Conservation (phyloP, 2,888 invertebrate genomes). For the Epinotia bilunana region DNA sequence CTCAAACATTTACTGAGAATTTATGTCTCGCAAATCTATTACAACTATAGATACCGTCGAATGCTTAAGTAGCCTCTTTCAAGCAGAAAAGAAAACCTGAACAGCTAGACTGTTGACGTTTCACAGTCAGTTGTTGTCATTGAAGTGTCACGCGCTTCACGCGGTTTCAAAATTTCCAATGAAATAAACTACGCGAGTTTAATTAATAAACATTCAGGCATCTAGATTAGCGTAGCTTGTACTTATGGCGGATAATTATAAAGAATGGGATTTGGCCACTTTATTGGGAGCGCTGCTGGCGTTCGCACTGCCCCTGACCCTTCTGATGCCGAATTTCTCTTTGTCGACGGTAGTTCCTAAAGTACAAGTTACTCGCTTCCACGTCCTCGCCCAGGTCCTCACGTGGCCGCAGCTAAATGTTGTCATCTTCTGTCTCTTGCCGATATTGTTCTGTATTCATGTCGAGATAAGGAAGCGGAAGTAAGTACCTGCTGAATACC, state of each 20-base stretch:
- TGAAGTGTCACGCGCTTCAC: slow-evolving; percentile 4
- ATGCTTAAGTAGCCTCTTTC: slow-evolving; percentile 15
- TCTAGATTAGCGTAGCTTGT: slow-evolving; percentile 1
- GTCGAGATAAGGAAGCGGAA: slow-evolving; percentile 74
- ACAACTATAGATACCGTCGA: background rate
- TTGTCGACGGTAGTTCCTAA: slow-evolving; percentile 74
- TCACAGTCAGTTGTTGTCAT: slow-evolving; percentile 8
- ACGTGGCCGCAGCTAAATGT: slow-evolving; percentile 71
- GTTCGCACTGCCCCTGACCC: slow-evolving; percentile 70
- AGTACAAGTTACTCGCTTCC: slow-evolving; percentile 65
- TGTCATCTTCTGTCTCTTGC: slow-evolving; percentile 56
- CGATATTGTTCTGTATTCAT: slow-evolving; percentile 68
- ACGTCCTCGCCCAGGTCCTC: slow-evolving; percentile 61
- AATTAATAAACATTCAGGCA: background rate
- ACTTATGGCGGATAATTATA: slow-evolving; percentile 57
- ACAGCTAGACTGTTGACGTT: background rate
- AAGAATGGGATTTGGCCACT: slow-evolving; percentile 50
- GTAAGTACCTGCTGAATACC: slow-evolving; percentile 54
- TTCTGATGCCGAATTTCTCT: slow-evolving; percentile 70
- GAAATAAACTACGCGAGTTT: background rate
- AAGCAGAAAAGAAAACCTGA: background rate
- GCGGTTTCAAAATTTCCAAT: slow-evolving; percentile 16
- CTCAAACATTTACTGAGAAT: too few relatives aligned
- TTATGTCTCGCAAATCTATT: too few relatives aligned
- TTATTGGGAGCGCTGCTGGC: slow-evolving; percentile 57